These are phyloP conservation scores for Gari tellinella DNA, from an alignment of 2,888 invertebrate genomes.

Conservation along the genomic window DNA sequence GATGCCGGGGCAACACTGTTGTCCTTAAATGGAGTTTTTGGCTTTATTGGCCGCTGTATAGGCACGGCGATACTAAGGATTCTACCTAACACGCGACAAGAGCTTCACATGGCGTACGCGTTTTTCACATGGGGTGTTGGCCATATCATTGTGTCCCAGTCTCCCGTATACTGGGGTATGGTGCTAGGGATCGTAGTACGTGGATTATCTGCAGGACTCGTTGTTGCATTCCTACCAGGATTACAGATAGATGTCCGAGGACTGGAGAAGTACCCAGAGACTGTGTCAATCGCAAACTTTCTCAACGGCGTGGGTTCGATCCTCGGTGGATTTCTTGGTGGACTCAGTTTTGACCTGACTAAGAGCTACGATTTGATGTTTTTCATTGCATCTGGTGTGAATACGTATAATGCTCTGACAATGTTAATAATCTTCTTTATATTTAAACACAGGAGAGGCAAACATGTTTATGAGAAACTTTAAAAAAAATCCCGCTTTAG, in stretches of 20 bases:
- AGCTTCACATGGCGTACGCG: conserved; percentile 13
- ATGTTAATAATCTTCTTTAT: conserved; percentile 14
- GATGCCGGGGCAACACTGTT: conserved; percentile 28
- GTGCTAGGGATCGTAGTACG: conserved; percentile 32
- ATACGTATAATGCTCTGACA: conserved; percentile 12
- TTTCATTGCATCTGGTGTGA: conserved; percentile 19
- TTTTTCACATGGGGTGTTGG: conserved; percentile 25
- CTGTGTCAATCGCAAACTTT: conserved; percentile 31
- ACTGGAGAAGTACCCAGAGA: conserved; percentile 25
- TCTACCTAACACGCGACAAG: conserved; percentile 25
- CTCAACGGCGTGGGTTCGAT: conserved; percentile 21
- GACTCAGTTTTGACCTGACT: conserved; percentile 38
- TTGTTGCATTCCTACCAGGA: conserved; percentile 19
- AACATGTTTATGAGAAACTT: not conserved
- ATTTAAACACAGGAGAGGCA: not conserved
- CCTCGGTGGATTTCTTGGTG: conserved; percentile 41
- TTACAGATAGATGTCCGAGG: conserved; percentile 37
- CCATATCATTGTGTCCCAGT: conserved; percentile 17
- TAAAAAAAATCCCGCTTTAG: too few relatives aligned
- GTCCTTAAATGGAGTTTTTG: conserved; percentile 41
- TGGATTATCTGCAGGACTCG: conserved; percentile 30
- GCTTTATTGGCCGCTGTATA: conserved; percentile 27
- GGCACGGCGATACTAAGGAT: conserved; percentile 20
- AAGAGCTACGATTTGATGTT: conserved; percentile 43
- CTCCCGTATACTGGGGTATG: conserved; percentile 28